Conservation (phyloP, 2,888 invertebrate genomes). For the Pseudeuparius sepicola region DNA sequence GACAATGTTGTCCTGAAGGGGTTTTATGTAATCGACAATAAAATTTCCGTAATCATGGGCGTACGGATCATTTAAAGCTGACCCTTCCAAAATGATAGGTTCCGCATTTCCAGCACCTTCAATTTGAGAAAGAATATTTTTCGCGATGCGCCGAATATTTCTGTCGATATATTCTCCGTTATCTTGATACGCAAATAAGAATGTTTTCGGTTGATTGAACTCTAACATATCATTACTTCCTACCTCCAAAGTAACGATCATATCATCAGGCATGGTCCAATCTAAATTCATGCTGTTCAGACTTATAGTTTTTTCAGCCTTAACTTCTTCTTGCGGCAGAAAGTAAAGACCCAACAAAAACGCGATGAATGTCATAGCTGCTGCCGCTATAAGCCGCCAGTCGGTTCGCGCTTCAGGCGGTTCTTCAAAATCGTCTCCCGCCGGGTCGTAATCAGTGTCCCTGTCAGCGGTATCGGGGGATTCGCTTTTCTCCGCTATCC, state of each 20-base stretch:
- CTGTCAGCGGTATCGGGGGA: too few species aligned
- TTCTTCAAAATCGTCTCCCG: too few species aligned
- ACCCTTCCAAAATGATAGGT: constrained; percentile 21
- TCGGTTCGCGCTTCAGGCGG: too few species aligned
- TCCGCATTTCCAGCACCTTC: constrained; percentile 1
- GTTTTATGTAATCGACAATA: constrained; percentile 26
- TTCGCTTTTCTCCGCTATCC: too few species aligned
- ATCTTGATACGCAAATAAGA: constrained; percentile 36
- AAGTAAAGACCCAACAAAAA: too few species aligned
- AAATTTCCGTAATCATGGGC: constrained; percentile 31
- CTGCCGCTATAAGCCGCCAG: too few species aligned
- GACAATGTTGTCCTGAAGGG: constrained; percentile 28
- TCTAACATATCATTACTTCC: constrained; percentile 31
- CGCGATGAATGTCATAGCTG: too few species aligned
- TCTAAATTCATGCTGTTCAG: constrained; percentile 23
- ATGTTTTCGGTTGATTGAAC: constrained; percentile 34
- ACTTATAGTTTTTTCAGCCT: constrained; percentile 6
- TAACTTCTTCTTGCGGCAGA: constrained; percentile 4
- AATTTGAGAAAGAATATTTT: not conserved
- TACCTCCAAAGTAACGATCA: constrained; percentile 34
- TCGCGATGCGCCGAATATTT: too few species aligned
- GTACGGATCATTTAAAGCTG: constrained; percentile 30
- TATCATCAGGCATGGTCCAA: constrained; percentile 28
- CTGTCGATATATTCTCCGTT: too few species aligned
- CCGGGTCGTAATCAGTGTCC: too few species aligned